Evolutionary conservation across 2,797 vertebrate species (phyloP), one percentile per base, ranked within the genome.

Genomic region (Meda fulgida): DNA sequence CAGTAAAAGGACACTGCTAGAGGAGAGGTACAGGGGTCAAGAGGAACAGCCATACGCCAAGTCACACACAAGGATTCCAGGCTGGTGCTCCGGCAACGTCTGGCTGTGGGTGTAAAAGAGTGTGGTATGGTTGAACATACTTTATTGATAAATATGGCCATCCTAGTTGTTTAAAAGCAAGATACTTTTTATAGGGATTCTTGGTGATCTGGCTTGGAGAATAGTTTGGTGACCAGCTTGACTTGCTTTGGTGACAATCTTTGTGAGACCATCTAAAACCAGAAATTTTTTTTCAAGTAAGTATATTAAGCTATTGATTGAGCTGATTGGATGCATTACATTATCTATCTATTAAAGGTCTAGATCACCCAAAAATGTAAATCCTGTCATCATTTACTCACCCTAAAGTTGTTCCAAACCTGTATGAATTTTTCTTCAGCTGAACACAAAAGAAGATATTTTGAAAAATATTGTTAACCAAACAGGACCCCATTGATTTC

Each of bases 61-160:
- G 34, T 29, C 84, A 73, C 81, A 87, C 78, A 58, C 51, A 58
- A 71, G 53, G 76, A 89, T 88, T 89, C 88, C 88, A 51, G 71
- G 21, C 65, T 19, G 76, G 70, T 70, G 78, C 87, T 83, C 34
- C 2, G 80, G 87, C 77, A 89, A 89, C 87, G 40, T 48, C 38
- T 46, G 48, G 5, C 38, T 29, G 26, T 29, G 26, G 5, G 40
- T 78, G 40, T 63, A 34, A 80, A 79, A 53, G 18, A 79, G 40
- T 29, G 26, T 72, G 55, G 55, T 55, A 38, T 60, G 58, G 6
- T 36, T 72, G 4, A 79, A 79, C 29, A 77, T 77, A 18, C 31
- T 40, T 14, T 46, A 76, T 65, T 21, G n/a, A 67, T 55, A n/a
- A 26, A 76, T 31, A 40, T 75, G 58, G 1, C 36, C 31, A 43